Percentiles rank a stretch among this genome's conserved stretches.
Conservation (phyloP, 2,113 vertebrate genomes). For the Spermophilus dauricus region DNA sequence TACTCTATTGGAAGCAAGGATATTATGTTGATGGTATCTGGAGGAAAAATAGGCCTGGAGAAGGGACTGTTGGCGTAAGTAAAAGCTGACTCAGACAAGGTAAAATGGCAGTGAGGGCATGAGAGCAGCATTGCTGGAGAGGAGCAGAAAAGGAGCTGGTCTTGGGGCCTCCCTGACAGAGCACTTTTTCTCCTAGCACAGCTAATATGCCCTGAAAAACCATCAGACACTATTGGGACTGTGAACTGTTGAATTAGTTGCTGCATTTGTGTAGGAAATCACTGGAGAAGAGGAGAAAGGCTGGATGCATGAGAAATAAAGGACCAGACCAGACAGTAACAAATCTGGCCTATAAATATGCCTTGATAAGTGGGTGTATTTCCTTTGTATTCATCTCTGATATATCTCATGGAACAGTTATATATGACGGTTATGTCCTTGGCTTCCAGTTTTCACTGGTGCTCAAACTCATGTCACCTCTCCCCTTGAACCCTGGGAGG, state of each 20-base stretch:
- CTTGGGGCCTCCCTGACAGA: background rate
- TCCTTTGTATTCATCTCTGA: background rate
- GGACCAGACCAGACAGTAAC: background rate
- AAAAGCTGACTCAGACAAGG: background rate
- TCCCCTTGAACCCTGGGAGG: no score
- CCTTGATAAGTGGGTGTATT: background rate
- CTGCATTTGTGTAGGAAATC: background rate
- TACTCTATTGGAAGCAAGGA: slow-evolving; percentile 56
- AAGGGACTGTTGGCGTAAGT: background rate
- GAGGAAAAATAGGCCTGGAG: background rate
- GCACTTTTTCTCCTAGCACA: background rate
- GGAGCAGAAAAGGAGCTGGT: background rate
- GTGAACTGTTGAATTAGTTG: background rate
- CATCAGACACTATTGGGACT: background rate
- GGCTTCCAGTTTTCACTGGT: background rate
- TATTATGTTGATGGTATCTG: background rate
- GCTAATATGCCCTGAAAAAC: background rate
- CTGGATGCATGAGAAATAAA: background rate
- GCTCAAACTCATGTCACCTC: background rate
- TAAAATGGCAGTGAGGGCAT: background rate
- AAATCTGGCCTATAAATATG: background rate
- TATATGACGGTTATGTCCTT: background rate
- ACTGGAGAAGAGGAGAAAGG: background rate
- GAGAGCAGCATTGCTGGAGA: background rate
- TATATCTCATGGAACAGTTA: background rate